These are phyloP conservation scores for Plebejus anna DNA, from an alignment of 2,888 invertebrate species.

Conservation along the genomic window DNA sequence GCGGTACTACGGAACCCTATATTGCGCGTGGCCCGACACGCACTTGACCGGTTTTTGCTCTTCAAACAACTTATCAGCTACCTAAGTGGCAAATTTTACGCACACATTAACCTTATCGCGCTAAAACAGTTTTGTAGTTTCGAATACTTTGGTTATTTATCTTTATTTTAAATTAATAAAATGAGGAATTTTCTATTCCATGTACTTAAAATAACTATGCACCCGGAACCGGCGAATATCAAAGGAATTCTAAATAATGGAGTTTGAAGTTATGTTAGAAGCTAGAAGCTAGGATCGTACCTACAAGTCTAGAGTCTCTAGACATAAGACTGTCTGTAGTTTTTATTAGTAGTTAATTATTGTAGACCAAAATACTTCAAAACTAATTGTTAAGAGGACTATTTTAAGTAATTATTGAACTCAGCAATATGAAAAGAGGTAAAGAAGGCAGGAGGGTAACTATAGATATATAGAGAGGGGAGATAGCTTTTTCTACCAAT, in stretches of 20 bases:
- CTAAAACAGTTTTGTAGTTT: slow-evolving; percentile 11
- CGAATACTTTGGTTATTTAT: slow-evolving; percentile 12
- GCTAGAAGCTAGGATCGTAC: neutral
- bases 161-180: slow-evolving; percentile 11
- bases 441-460: too few relatives aligned
- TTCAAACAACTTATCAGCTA: neutral
- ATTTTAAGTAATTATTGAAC: too few relatives aligned
- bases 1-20: too few relatives aligned
- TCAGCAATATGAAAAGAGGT: too few relatives aligned
- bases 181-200: neutral
- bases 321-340: neutral
- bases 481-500: neutral
- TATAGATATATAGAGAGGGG: too few relatives aligned
- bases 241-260: neutral
- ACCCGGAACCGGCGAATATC: neutral
- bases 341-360: neutral
- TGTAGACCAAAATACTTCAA: too few relatives aligned
- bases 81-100: slow-evolving; percentile 10
- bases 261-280: neutral
- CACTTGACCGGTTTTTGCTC: neutral
- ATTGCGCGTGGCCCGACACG: too few relatives aligned
- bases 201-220: neutral
- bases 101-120: slow-evolving; percentile 5
- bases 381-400: too few relatives aligned
- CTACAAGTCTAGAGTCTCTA: too few relatives aligned